These are phyloP conservation scores for Aplochiton taeniatus DNA, from an alignment of 2,797 vertebrate genomes.

Conservation along the genomic window DNA sequence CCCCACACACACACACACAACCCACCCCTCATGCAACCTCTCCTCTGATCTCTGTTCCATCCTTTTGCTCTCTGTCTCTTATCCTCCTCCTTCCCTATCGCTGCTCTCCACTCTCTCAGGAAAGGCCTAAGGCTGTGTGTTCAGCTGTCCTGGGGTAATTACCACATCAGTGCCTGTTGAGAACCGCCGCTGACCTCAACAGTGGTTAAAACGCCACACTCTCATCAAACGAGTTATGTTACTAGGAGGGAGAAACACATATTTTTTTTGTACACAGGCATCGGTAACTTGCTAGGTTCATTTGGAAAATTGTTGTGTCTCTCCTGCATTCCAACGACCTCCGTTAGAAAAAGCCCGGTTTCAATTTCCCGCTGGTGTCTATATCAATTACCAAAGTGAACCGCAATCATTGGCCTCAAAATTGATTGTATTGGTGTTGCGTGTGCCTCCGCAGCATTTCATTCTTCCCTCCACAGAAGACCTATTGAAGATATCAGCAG, in stretches of 20 bases:
- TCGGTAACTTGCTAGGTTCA: neutral
- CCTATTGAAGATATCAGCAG: slow-evolving; percentile 11
- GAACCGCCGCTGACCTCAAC: slow-evolving; percentile 30
- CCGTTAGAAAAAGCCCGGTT: slow-evolving; percentile 11
- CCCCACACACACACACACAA: neutral
- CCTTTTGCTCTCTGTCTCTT: neutral
- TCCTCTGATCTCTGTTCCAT: neutral
- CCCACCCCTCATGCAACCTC: neutral
- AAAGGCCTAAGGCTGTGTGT: slow-evolving; percentile 39
- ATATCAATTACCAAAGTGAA: slow-evolving; percentile 34
- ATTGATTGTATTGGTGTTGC: slow-evolving; percentile 38
- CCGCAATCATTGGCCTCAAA: slow-evolving; percentile 27
- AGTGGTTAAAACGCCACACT: slow-evolving; percentile 19
- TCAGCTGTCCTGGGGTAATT: slow-evolving; percentile 54
- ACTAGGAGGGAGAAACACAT: neutral
- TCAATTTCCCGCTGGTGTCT: slow-evolving; percentile 28
- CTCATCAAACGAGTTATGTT: slow-evolving; percentile 6
- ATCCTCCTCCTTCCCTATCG: neutral
- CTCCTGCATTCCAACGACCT: neutral
- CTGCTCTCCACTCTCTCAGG: slow-evolving; percentile 24
- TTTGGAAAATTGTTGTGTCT: neutral
- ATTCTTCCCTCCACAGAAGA: slow-evolving; percentile 32
- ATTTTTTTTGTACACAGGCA: neutral
- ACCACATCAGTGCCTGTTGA: slow-evolving; percentile 41
- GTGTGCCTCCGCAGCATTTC: slow-evolving; percentile 21